These are phyloP conservation scores for Hyla sarda DNA, from an alignment of 2,113 vertebrate species.

Conservation along the genomic window DNA sequence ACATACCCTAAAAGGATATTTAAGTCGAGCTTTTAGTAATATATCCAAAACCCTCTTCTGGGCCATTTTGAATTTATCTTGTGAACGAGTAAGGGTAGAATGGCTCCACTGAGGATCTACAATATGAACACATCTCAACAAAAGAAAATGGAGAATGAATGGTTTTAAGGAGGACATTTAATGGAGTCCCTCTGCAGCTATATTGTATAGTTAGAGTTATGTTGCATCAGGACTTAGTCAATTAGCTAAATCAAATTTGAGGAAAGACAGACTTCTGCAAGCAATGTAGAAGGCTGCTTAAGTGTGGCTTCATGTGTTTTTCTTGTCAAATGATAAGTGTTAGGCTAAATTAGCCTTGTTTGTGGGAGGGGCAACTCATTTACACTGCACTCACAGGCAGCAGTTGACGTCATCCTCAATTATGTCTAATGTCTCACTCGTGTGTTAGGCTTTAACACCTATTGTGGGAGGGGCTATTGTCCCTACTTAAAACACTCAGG, in stretches of 20 bases:
- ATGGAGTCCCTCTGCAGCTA: not conserved
- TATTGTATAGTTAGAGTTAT: not conserved
- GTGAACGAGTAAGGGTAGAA: not conserved
- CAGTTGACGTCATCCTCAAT: no score
- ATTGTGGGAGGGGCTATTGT: no score
- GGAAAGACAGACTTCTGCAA: not conserved
- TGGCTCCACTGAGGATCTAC: not conserved
- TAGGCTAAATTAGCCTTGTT: not conserved
- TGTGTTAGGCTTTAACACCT: no score
- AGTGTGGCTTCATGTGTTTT: constrained; percentile 1
- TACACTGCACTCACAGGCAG: no score
- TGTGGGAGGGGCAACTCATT: no score
- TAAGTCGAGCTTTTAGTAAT: no score
- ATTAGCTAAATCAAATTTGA: constrained; percentile 9
- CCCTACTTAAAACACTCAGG: no score
- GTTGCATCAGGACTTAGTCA: not conserved
- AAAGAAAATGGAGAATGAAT: not conserved
- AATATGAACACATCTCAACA: not conserved
- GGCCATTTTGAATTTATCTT: not conserved
- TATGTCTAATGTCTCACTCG: no score
- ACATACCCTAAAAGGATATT: no score
- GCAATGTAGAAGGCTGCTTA: not conserved
- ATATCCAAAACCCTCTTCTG: no score
- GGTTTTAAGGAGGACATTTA: not conserved
- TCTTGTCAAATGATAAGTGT: not conserved